A percentile compares a stretch with the other conserved stretches of the same genome.
These are phyloP conservation scores for Apostichopus japonicus DNA, from an alignment of 35 echinoderm and acorn worm species.

Conservation along the genomic window DNA sequence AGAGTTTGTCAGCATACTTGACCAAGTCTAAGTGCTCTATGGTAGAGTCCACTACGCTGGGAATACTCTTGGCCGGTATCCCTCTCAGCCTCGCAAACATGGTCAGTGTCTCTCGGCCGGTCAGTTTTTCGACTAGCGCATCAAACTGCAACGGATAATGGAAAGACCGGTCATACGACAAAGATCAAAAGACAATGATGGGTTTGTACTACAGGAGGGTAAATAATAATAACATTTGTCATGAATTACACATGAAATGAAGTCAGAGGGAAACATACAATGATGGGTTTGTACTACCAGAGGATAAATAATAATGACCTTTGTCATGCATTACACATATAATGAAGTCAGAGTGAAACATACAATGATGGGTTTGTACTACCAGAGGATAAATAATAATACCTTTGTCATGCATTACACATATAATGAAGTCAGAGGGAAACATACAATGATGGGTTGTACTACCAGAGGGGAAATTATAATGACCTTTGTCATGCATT, in stretches of 20 bases:
- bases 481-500: too few species aligned
- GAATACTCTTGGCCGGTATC: slow-evolving; percentile 70
- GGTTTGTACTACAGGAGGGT: too few species aligned
- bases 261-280: background rate
- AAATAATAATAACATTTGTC: too few species aligned
- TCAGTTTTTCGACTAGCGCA: slow-evolving; percentile 86
- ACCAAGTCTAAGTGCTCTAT: slow-evolving; percentile 82
- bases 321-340: too few species aligned
- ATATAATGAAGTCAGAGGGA: too few species aligned
- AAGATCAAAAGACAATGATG: background rate
- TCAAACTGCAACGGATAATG: slow-evolving; percentile 72
- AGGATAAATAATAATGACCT: too few species aligned
- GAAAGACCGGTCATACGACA: background rate
- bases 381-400: too few species aligned
- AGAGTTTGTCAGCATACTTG: slow-evolving; percentile 95
- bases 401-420: too few species aligned
- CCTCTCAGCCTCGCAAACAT: slow-evolving; percentile 95
- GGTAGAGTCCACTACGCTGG: slow-evolving; percentile 73
- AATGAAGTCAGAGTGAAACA: background rate
- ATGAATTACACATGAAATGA: background rate
- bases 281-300: too few species aligned
- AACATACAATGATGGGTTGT: background rate
- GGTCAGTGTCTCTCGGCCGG: slow-evolving; percentile 82
- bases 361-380: background rate
- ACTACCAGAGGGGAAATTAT: too few species aligned